Percentiles rank a stretch among this genome's conserved stretches.
phyloP scores from a whole-genome alignment of 2,888 invertebrate genomes.

The Alloplasta piceator region DNA sequence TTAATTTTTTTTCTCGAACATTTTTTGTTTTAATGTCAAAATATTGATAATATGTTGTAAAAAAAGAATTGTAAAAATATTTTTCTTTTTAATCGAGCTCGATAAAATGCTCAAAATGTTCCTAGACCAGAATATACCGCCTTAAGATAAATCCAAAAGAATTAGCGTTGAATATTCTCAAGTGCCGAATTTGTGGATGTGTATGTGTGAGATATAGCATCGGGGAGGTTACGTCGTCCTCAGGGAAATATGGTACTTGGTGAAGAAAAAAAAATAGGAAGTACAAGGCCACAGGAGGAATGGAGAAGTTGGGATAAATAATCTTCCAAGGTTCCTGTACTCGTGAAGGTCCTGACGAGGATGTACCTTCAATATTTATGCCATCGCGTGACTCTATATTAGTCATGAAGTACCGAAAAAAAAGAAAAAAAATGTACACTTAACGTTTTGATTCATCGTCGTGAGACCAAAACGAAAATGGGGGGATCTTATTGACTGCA shows the following conservation, averaged over 20 bases:
- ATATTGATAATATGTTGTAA: slow-evolving; percentile 21
- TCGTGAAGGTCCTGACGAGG: slow-evolving; percentile 1
- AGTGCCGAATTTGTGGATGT: slow-evolving; percentile 4
- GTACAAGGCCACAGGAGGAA: not conserved
- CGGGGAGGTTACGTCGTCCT: slow-evolving; percentile 22
- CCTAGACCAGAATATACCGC: not conserved
- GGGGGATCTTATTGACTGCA: slow-evolving; percentile 7
- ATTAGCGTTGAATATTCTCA: not conserved
- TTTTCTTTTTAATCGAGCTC: too few species aligned
- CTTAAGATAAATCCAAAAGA: not conserved
- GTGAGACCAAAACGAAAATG: not conserved
- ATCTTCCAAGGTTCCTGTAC: slow-evolving; percentile 26
- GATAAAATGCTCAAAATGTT: not conserved
- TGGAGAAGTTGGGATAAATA: slow-evolving; percentile 32
- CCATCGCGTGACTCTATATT: slow-evolving; percentile 31
- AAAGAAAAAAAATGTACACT: slow-evolving; percentile 32
- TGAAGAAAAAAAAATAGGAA: slow-evolving; percentile 18
- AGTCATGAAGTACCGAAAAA: not conserved
- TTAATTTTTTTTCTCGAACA: not conserved
- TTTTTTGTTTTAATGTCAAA: not conserved
- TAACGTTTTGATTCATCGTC: slow-evolving; percentile 31
- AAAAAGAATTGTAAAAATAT: slow-evolving; percentile 6
- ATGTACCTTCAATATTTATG: slow-evolving; percentile 40
- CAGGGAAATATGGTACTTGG: slow-evolving; percentile 53
- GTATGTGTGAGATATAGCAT: not conserved